A percentile compares a stretch with the other conserved stretches of the same genome.
Conservation (phyloP, 1,140 invertebrate genomes). For the Acromyrmex charruanus region DNA sequence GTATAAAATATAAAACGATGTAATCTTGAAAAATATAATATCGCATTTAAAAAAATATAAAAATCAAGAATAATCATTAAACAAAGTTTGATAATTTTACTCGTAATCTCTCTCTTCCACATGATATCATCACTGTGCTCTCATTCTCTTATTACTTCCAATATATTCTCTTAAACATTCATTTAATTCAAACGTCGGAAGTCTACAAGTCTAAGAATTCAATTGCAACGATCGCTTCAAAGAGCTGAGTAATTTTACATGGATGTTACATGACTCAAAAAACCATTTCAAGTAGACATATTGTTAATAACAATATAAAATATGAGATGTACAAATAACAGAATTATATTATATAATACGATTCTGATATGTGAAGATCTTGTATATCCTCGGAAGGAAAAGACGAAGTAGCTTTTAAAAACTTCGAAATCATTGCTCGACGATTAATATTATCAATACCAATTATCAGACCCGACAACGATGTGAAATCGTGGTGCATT, state of each 20-base stretch:
- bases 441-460: not conserved
- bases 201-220: not conserved
- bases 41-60: not conserved
- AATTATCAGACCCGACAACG: too few relatives aligned
- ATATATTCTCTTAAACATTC: not conserved
- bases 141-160: not conserved
- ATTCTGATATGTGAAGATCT: not conserved
- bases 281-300: not conserved
- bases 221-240: not conserved
- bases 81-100: not conserved
- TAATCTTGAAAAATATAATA: not conserved
- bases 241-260: not conserved
- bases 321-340: not conserved
- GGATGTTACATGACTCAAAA: not conserved
- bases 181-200: not conserved
- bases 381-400: not conserved
- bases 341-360: not conserved
- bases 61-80: conserved; percentile 11
- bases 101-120: not conserved
- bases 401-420: not conserved
- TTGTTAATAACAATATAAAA: not conserved
- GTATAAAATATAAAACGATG: not conserved
- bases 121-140: not conserved
- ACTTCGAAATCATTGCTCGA: not conserved
- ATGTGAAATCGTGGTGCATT: too few relatives aligned